Base-by-base conservation (phyloP, 2,888 invertebrate species). In the Drosophila tripunctata region DNA sequence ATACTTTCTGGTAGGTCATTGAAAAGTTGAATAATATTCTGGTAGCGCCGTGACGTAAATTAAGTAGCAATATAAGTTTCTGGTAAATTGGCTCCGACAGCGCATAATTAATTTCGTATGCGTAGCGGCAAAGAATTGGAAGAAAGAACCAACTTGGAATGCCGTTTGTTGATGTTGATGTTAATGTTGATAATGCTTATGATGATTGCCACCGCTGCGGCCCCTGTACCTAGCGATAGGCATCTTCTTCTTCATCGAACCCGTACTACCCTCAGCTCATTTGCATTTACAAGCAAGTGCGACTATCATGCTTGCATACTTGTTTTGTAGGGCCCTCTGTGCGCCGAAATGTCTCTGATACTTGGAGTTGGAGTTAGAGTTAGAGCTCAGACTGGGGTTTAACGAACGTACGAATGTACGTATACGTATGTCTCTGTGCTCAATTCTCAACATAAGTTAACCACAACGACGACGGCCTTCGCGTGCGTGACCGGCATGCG, bases 401-500 rank as follows among this genome's bases (percentile, higher is more conserved):
- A 84, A 75, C 56, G 75, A 54, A 72, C 76, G 69, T 56, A 64
- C n/a, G n/a, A n/a, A n/a, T n/a, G n/a, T n/a, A n/a, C n/a, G n/a
- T n/a, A n/a, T n/a, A n/a, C n/a, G n/a, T n/a, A n/a, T n/a, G n/a
- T n/a, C n/a, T 67, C 65, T 76, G 82, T 83, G 78, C 84, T 70
- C 81, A 81, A 83, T 86, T 83, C 76, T 66, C 38, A 41, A 51
- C 58, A 60, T 61, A 38, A 58, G 44, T 30, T 51, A 71, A 68
- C 61, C 58, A 51, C 63, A 58, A 51, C 71, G 61, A 63, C 66
- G 74, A 76, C 86, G 89, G 89, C 89, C 89, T 89, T 89, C 89
- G 89, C 77, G 78, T 83, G 83, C 88, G 86, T 87, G 89, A 75
- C 75, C 80, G 68, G 89, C 87, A 89, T 89, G 80, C 79, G 73